A percentile compares a stretch with the other conserved stretches of the same genome.
Evolutionary conservation across 2,888 invertebrate species (phyloP).

Genomic region (Schizaphis graminum): DNA sequence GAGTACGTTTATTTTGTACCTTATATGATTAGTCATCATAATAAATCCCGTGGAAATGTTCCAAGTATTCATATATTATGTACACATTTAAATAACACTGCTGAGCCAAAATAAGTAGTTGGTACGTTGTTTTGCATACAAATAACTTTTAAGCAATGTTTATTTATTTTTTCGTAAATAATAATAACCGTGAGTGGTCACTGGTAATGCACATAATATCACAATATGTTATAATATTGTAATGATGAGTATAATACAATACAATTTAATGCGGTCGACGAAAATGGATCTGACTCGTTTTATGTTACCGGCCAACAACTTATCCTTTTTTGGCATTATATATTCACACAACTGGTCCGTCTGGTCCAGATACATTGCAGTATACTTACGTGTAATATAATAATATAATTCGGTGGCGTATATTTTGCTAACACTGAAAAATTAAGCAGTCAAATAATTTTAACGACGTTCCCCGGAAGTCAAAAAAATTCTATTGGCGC

Average conservation of each 20-base stretch:
- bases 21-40: background rate
- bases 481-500: slow-evolving; percentile 35
- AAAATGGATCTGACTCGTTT: background rate
- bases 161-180: background rate
- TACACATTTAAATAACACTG: background rate
- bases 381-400: background rate
- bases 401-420: background rate
- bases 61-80: background rate
- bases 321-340: slow-evolving; percentile 24
- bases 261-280: background rate
- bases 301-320: background rate
- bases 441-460: background rate
- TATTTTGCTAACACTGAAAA: background rate
- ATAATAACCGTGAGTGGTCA: background rate
- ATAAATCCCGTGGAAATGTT: background rate
- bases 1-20: background rate
- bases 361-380: background rate
- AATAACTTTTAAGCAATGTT: background rate
- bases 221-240: background rate
- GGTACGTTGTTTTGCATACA: background rate
- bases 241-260: background rate
- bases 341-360: background rate
- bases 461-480: slow-evolving; percentile 3
- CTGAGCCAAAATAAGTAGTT: background rate
- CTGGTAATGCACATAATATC: background rate